Conservation (phyloP, 2,113 vertebrate species). For the Amazona vittata region DNA sequence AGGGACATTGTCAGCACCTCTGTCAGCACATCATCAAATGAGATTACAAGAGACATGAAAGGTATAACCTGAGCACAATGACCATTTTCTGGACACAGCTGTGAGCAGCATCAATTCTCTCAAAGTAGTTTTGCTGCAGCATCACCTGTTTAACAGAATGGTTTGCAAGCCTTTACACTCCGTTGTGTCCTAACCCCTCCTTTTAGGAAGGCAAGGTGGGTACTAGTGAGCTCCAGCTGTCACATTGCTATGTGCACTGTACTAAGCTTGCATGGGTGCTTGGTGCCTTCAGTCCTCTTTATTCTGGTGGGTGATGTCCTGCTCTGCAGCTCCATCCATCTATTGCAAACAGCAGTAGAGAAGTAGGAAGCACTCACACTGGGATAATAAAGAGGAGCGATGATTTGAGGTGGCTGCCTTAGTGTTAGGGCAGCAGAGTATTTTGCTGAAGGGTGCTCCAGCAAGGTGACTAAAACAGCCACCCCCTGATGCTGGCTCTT, state of each 20-base stretch:
- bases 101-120: background rate
- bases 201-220: background rate
- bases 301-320: accelerated
- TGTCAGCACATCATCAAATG: background rate
- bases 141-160: background rate
- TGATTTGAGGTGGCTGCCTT: background rate
- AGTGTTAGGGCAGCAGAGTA: background rate
- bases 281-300: background rate
- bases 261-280: background rate
- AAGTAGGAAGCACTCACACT: background rate
- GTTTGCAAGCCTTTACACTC: background rate
- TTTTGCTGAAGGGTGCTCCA: background rate
- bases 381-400: background rate
- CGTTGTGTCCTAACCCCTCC: background rate
- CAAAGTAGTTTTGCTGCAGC: background rate
- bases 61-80: background rate
- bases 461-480: background rate
- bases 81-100: background rate
- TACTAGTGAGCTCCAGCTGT: background rate
- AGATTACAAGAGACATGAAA: background rate
- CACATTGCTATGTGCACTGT: background rate
- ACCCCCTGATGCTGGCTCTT: background rate
- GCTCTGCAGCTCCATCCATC: background rate
- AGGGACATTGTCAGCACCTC: background rate
- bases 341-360: background rate